Evolutionary conservation across 2,888 invertebrate species (phyloP), one percentile per base, ranked within the genome.

Genomic region (Monopis laevigella): DNA sequence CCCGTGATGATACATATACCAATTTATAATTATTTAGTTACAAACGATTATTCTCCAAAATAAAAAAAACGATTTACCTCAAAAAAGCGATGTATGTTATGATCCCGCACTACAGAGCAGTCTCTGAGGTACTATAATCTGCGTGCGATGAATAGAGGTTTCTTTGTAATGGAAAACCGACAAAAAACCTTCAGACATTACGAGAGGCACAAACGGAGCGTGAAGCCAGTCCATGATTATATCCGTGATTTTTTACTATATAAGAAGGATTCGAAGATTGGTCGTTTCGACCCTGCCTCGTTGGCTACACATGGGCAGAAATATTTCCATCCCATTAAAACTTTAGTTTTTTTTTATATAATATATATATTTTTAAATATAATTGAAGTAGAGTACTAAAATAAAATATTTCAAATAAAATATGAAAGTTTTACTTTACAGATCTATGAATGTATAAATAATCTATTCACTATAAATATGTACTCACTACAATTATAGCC

Each of bases 141-240:
- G 40, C 45, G 38, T 46, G 45, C 49, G 54, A 52, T 49, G 47
- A 51, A 48, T 50, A 43, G 46, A 40, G 45, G 43, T 50, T 19
- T 54, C 50, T 51, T 59, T 61, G 58, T 62, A 63, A 62, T 52
- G 53, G 50, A 57, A 55, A 49, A 56, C 10, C n/a, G 19, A 36
- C 49, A 56, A 57, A 55, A 65, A 62, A 58, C 55, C 59, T 59
- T 61, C 51, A 53, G 51, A 53, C 56, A 57, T 63, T 64, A 65
- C 58, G 60, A 58, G 58, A 53, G 43, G 48, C 53, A 53, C 58
- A 57, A 72, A 59, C 59, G 55, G 58, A 53, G 52, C 62, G 59
- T 60, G 51, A 66, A 59, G 45, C 47, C 47, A 49, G 48, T 48
- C 54, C 43, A 21, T 53, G 55, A 59, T 56, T 56, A 55, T 36